These are phyloP conservation scores for Phorcus lineatus DNA, from an alignment of 2,888 invertebrate species.

Conservation along the genomic window DNA sequence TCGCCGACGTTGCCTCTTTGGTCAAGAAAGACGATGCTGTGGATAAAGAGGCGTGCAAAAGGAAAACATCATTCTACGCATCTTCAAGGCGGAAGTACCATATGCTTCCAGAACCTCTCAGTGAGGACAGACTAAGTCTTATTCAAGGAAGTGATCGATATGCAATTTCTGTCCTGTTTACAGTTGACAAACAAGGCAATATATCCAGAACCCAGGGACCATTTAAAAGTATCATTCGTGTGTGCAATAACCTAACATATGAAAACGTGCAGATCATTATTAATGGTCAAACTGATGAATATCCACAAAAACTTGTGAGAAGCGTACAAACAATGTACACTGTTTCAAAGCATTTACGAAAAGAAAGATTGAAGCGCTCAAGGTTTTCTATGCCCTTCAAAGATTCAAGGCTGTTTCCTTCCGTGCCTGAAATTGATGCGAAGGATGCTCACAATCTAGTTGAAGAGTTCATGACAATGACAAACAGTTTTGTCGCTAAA, in stretches of 20 bases:
- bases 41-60: slow-evolving; percentile 47
- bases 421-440: slow-evolving; percentile 7
- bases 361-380: slow-evolving; percentile 32
- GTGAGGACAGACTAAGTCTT: slow-evolving; percentile 51
- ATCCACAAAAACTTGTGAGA: not conserved
- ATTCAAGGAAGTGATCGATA: slow-evolving; percentile 44
- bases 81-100: slow-evolving; percentile 33
- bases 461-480: slow-evolving; percentile 47
- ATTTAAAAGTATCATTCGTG: slow-evolving; percentile 33
- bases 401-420: slow-evolving; percentile 27
- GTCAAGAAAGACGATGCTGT: slow-evolving; percentile 44
- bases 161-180: slow-evolving; percentile 54
- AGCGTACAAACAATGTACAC: slow-evolving; percentile 32
- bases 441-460: slow-evolving; percentile 43
- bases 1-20: slow-evolving; percentile 52
- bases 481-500: slow-evolving; percentile 41
- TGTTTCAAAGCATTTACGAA: slow-evolving; percentile 37
- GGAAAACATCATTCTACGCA: slow-evolving; percentile 49
- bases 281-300: not conserved
- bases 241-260: slow-evolving; percentile 43
- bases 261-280: slow-evolving; percentile 51
- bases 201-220: slow-evolving; percentile 15
- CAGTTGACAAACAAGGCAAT: slow-evolving; percentile 39
- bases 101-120: slow-evolving; percentile 60
- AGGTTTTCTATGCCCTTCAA: slow-evolving; percentile 37